A percentile compares a stretch with the other conserved stretches of the same genome.
phyloP scores from a whole-genome alignment of 2,888 invertebrate genomes.

The Philopedon plagiatum region DNA sequence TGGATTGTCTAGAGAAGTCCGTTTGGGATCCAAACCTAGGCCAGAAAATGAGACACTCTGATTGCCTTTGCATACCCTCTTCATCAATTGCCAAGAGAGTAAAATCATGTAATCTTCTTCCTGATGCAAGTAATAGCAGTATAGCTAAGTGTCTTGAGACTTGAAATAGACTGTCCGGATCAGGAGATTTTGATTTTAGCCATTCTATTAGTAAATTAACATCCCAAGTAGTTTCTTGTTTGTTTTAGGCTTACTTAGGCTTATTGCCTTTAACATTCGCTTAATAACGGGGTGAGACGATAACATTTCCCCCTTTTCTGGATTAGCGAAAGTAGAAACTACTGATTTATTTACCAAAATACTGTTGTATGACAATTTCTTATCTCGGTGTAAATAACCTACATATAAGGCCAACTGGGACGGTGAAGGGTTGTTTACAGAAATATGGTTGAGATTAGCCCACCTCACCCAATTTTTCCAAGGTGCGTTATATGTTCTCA shows the following conservation, averaged over 20 bases:
- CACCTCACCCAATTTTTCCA: slow-evolving; percentile 31
- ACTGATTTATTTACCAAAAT: slow-evolving; percentile 41
- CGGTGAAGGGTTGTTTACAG: slow-evolving; percentile 12
- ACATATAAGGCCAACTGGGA: slow-evolving; percentile 15
- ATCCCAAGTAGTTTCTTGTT: slow-evolving; percentile 14
- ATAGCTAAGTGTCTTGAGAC: slow-evolving; percentile 30
- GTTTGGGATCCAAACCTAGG: too few species aligned
- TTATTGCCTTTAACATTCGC: slow-evolving; percentile 47
- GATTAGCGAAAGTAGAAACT: slow-evolving; percentile 26
- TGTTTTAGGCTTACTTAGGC: slow-evolving; percentile 17
- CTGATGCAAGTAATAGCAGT: too few species aligned
- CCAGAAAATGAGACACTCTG: too few species aligned
- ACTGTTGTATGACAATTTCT: slow-evolving; percentile 17
- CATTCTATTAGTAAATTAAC: slow-evolving; percentile 26
- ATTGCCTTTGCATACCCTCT: too few species aligned
- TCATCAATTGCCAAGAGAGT: too few species aligned
- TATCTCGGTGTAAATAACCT: slow-evolving; percentile 3
- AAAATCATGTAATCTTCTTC: too few species aligned
- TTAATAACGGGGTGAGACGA: slow-evolving; percentile 45
- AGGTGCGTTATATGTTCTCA: slow-evolving; percentile 35
- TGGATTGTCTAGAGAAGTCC: too few species aligned
- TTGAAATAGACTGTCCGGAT: slow-evolving; percentile 35
- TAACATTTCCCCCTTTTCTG: neutral
- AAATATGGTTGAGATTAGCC: neutral
- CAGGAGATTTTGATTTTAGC: slow-evolving; percentile 4